Evolutionary conservation across 2,797 vertebrate species (phyloP).

Genomic region (Discoglossus pictus): DNA sequence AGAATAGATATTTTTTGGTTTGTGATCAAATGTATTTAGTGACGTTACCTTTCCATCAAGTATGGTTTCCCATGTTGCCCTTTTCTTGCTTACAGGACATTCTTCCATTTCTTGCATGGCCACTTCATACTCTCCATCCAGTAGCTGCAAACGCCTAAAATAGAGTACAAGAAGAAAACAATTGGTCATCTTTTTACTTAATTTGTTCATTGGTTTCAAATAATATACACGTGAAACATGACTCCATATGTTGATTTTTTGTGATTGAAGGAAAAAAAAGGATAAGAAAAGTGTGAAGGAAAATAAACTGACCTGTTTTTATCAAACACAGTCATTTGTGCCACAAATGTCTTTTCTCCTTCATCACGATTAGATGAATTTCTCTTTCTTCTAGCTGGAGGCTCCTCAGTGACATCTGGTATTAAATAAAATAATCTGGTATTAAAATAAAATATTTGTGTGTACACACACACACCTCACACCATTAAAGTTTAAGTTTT

Average conservation of each 20-base stretch:
- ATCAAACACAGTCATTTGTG: slow-evolving; percentile 98
- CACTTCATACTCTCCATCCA: slow-evolving; percentile 98
- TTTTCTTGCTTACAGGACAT: slow-evolving; percentile 95
- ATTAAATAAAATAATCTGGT: slow-evolving; percentile 50
- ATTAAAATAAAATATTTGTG: too few species aligned
- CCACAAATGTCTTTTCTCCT: slow-evolving; percentile 88
- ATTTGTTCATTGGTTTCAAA: too few species aligned
- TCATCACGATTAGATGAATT: slow-evolving; percentile 86
- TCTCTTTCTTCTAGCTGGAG: slow-evolving; percentile 85
- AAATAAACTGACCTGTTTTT: slow-evolving; percentile 82
- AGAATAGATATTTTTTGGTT: too few species aligned
- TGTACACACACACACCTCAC: too few species aligned
- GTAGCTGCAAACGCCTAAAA: slow-evolving; percentile 88
- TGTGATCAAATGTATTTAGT: too few species aligned
- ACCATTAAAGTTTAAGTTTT: too few species aligned
- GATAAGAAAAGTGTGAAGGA: background rate
- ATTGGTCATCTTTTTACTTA: too few species aligned
- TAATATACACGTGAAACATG: too few species aligned
- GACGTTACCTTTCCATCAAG: slow-evolving; percentile 91
- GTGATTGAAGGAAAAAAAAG: too few species aligned
- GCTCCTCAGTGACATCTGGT: slow-evolving; percentile 88
- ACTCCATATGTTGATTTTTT: too few species aligned
- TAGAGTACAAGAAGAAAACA: too few species aligned
- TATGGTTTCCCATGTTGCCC: slow-evolving; percentile 98
- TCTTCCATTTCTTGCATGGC: slow-evolving; percentile 99